A percentile compares a stretch with the other conserved stretches of the same genome.
phyloP scores from a whole-genome alignment of 1,140 invertebrate species.

The Callitettix versicolor region DNA sequence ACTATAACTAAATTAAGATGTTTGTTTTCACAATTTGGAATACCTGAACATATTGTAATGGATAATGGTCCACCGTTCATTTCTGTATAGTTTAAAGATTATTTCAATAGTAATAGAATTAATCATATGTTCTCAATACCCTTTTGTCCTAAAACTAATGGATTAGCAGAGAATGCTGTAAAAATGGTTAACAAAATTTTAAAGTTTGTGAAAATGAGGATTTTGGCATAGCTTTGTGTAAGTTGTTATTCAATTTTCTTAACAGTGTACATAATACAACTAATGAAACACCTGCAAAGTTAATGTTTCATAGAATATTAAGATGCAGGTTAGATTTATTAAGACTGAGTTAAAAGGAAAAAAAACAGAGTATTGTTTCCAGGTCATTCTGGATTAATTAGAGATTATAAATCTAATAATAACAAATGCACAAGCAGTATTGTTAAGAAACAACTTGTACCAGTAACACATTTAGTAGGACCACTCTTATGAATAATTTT shows the following conservation, averaged over 20 bases:
- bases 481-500: not conserved
- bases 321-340: not conserved
- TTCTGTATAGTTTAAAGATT: conserved; percentile 23
- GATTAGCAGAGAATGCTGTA: conserved; percentile 20
- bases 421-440: not conserved
- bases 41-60: conserved; percentile 23
- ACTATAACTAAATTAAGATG: conserved; percentile 21
- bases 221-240: conserved; percentile 11
- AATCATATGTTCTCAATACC: conserved; percentile 19
- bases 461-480: not conserved
- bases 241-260: conserved; percentile 15
- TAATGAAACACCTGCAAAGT: not conserved
- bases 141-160: conserved; percentile 22
- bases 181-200: conserved; percentile 20
- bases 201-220: conserved; percentile 5
- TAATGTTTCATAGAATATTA: not conserved
- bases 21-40: conserved; percentile 23
- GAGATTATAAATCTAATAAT: not conserved
- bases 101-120: conserved; percentile 23
- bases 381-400: not conserved
- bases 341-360: not conserved
- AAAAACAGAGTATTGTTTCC: not conserved
- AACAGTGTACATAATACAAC: conserved; percentile 2
- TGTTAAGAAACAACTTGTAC: not conserved
- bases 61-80: conserved; percentile 28